Percentiles rank a stretch among this genome's conserved stretches.
Evolutionary conservation across 2,797 vertebrate genomes (phyloP).

Genomic region (Vireo griseus): DNA sequence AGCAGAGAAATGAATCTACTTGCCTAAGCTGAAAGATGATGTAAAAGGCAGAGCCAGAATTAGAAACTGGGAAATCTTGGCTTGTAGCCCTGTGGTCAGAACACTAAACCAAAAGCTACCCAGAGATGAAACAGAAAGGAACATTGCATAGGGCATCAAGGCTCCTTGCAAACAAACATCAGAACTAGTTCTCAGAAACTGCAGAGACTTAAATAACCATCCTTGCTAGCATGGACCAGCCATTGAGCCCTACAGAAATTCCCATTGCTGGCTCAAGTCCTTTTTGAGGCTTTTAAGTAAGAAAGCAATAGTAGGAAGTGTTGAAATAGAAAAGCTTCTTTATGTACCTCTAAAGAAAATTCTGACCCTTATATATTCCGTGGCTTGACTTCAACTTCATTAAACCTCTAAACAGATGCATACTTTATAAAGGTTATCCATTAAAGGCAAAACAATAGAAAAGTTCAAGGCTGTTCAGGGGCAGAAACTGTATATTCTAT

Average conservation of each 20-base stretch:
- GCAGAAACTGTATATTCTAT: background rate
- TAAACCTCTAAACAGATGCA: conserved; percentile 12
- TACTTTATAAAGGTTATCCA: conserved; percentile 30
- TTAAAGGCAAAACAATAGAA: conserved; percentile 20
- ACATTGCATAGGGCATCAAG: background rate
- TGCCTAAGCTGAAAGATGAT: conserved; percentile 31
- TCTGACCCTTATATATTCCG: background rate
- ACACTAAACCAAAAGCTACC: background rate
- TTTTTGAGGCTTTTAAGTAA: background rate
- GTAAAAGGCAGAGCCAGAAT: conserved; percentile 44
- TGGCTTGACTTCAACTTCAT: conserved; percentile 30
- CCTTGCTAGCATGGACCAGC: background rate
- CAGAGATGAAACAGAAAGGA: conserved; percentile 28
- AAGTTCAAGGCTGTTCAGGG: conserved; percentile 39
- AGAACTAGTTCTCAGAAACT: conserved; percentile 23
- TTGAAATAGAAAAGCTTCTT: conserved; percentile 1
- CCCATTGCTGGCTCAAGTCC: background rate
- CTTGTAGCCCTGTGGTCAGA: conserved; percentile 12
- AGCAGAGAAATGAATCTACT: conserved; percentile 45
- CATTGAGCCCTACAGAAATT: background rate
- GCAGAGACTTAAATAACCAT: background rate
- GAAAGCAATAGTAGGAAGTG: background rate
- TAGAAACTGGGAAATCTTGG: conserved; percentile 37
- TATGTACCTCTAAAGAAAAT: conserved; percentile 13
- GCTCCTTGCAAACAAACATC: conserved; percentile 40